These are phyloP conservation scores for Pterocles gutturalis DNA, from an alignment of 2,113 vertebrate species.

Conservation along the genomic window DNA sequence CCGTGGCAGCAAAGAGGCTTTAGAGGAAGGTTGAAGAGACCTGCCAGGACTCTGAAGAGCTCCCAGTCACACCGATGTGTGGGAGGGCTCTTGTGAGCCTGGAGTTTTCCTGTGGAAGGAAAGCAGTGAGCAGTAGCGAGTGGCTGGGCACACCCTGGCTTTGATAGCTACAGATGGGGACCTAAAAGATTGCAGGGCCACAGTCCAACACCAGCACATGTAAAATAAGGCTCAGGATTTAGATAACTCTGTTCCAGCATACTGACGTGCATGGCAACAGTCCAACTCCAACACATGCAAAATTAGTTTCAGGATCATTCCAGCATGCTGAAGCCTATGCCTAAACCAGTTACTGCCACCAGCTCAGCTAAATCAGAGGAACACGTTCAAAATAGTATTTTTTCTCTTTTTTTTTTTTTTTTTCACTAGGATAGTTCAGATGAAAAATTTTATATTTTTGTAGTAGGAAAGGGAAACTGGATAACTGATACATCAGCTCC, in stretches of 20 bases:
- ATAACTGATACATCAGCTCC: background rate
- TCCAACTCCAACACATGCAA: conserved; percentile 74
- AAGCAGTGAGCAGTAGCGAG: conserved; percentile 18
- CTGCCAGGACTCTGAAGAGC: background rate
- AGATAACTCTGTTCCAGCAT: conserved; percentile 73
- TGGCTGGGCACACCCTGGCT: conserved; percentile 65
- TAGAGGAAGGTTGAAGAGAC: background rate
- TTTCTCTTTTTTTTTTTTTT: background rate
- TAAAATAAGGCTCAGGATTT: conserved; percentile 75
- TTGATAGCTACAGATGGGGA: conserved; percentile 71
- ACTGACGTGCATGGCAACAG: conserved; percentile 66
- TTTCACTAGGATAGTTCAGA: background rate
- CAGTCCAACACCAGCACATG: conserved; percentile 74
- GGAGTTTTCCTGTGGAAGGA: background rate
- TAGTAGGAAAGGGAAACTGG: background rate
- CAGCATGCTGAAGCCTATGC: conserved; percentile 69
- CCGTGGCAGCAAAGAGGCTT: background rate
- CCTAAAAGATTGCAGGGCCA: conserved; percentile 72
- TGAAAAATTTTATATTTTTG: background rate
- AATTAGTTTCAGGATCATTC: conserved; percentile 76
- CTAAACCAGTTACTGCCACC: conserved; percentile 67
- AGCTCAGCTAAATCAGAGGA: conserved; percentile 57
- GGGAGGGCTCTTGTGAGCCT: background rate
- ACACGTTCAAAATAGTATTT: background rate
- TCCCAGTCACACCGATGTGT: background rate